phyloP scores from a whole-genome alignment of 2,888 invertebrate species.

The Acleris cristana region DNA sequence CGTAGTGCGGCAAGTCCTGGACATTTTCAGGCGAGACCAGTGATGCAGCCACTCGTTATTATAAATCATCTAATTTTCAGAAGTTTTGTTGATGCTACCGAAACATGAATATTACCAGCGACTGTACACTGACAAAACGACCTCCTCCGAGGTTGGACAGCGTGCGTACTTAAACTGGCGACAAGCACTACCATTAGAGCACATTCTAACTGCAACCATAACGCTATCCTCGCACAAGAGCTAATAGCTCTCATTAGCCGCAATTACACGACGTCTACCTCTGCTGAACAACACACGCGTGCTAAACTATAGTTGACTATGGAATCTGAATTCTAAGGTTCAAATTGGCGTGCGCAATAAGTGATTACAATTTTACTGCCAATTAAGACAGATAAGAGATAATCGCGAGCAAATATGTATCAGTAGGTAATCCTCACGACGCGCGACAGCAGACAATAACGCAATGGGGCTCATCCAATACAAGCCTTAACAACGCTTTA shows the following conservation, averaged over 20 bases:
- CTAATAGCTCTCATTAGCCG: slow-evolving; percentile 14
- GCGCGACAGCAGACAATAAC: too few species aligned
- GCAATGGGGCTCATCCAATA: not conserved
- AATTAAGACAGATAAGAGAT: slow-evolving; percentile 17
- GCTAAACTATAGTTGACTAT: slow-evolving; percentile 4
- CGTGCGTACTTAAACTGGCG: too few species aligned
- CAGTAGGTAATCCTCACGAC: not conserved
- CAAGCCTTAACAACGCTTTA: not conserved
- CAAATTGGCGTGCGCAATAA: not conserved
- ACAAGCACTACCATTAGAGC: too few species aligned
- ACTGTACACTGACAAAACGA: too few species aligned
- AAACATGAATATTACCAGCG: too few species aligned
- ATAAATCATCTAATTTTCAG: too few species aligned
- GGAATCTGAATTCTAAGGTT: slow-evolving; percentile 1
- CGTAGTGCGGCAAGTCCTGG: too few species aligned
- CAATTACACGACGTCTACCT: not conserved
- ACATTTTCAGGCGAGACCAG: too few species aligned
- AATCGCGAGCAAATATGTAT: slow-evolving; percentile 18
- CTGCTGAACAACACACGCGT: slow-evolving; percentile 9
- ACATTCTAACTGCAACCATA: not conserved
- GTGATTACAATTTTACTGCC: slow-evolving; percentile 10
- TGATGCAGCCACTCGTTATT: too few species aligned
- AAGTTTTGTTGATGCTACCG: too few species aligned
- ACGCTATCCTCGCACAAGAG: slow-evolving; percentile 22
- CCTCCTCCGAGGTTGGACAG: too few species aligned